Evolutionary conservation across 2,113 vertebrate species (phyloP).

Genomic region (Passer montanus): DNA sequence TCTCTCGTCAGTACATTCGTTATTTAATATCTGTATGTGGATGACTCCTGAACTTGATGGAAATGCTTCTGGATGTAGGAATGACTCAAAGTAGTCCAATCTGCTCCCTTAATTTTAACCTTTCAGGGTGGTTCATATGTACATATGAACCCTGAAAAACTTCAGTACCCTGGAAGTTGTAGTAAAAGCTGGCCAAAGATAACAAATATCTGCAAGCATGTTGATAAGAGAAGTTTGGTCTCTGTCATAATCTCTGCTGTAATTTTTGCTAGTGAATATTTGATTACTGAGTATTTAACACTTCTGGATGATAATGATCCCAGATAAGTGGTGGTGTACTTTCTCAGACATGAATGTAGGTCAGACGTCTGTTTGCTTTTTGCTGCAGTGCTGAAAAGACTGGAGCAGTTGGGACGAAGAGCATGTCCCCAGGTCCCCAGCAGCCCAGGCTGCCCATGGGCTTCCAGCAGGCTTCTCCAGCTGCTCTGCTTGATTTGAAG

Average conservation of each 20-base stretch:
- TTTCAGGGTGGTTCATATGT: neutral
- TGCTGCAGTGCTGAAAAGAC: neutral
- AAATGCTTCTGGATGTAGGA: neutral
- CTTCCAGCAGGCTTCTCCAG: neutral
- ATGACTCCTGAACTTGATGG: neutral
- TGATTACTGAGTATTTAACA: constrained; percentile 1
- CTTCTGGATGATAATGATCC: neutral
- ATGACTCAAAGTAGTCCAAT: neutral
- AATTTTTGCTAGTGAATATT: constrained; percentile 16
- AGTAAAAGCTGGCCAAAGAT: neutral
- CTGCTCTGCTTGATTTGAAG: neutral
- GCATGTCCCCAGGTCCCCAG: neutral
- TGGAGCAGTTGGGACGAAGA: neutral
- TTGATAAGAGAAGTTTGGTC: neutral
- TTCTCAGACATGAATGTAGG: neutral
- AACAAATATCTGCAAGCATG: neutral
- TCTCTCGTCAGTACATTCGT: neutral
- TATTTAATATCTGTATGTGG: neutral
- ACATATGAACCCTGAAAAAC: neutral
- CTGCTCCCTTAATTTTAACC: neutral
- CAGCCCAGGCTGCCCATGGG: neutral
- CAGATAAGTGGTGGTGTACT: neutral
- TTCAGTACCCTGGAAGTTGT: neutral
- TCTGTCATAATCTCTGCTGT: neutral
- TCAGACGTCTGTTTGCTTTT: neutral